Evolutionary conservation across 2,888 invertebrate species (phyloP).

Genomic region (Augochlorella aurata): DNA sequence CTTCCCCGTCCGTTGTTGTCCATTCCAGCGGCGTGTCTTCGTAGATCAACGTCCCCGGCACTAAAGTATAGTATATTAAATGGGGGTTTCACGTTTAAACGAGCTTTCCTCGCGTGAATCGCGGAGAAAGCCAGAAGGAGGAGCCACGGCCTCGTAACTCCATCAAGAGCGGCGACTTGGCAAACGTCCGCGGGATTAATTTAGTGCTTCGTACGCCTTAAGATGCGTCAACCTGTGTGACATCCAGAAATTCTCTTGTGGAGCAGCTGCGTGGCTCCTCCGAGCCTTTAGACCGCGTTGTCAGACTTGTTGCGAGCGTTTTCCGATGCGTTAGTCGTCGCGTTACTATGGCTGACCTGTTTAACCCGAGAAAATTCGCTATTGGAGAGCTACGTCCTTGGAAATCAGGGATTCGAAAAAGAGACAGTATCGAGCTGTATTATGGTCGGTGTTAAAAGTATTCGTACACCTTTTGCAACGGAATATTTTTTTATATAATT

Average conservation of each 20-base stretch:
- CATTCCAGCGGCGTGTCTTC: constrained; percentile 27
- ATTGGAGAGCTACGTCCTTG: not conserved
- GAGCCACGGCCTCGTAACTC: constrained; percentile 58
- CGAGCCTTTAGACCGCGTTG: constrained; percentile 26
- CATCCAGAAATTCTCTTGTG: constrained; percentile 31
- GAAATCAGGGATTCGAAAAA: not conserved
- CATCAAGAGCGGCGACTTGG: constrained; percentile 65
- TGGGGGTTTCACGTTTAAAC: constrained; percentile 48
- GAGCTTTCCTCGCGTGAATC: constrained; percentile 54
- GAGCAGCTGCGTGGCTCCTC: constrained; percentile 27
- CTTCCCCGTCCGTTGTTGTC: constrained; percentile 5
- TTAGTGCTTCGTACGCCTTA: constrained; percentile 43
- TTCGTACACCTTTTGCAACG: too few species aligned
- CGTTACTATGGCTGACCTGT: not conserved
- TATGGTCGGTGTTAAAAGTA: too few species aligned
- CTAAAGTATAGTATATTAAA: constrained; percentile 54
- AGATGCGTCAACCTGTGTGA: constrained; percentile 31
- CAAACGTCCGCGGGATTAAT: constrained; percentile 63
- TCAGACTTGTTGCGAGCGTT: constrained; percentile 7
- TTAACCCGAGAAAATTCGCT: not conserved
- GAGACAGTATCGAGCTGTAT: too few species aligned
- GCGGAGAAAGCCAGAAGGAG: constrained; percentile 41
- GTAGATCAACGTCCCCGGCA: constrained; percentile 24
- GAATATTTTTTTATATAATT: too few species aligned
- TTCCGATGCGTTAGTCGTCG: not conserved